Evolutionary conservation across 2,797 vertebrate species (phyloP).

Genomic region (Heteromormyrus szaboi): DNA sequence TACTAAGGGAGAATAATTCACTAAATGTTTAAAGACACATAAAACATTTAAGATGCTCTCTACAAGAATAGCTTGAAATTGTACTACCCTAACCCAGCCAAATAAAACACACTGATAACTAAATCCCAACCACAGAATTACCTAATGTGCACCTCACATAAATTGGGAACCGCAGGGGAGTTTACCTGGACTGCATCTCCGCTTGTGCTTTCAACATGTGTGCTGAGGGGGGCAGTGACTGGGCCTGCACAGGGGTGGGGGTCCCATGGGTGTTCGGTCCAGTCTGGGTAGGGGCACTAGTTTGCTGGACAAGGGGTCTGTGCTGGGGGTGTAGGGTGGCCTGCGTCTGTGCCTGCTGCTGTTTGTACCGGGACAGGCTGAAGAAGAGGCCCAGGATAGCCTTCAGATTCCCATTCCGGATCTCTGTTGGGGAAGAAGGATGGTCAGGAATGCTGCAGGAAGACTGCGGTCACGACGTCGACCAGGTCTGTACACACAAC

Average conservation of each 20-base stretch:
- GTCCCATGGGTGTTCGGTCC: slow-evolving; percentile 60
- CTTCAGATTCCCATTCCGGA: slow-evolving; percentile 96
- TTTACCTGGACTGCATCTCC: slow-evolving; percentile 98
- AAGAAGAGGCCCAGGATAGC: slow-evolving; percentile 97
- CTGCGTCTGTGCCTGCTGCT: slow-evolving; percentile 78
- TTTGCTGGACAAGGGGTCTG: slow-evolving; percentile 59
- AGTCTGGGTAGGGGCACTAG: slow-evolving; percentile 61
- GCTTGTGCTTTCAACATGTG: slow-evolving; percentile 76
- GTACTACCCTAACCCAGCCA: not conserved
- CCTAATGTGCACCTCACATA: not conserved
- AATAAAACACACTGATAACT: slow-evolving; percentile 7
- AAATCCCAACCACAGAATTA: not conserved
- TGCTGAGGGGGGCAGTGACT: slow-evolving; percentile 52
- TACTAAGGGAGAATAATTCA: not conserved
- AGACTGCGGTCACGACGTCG: not conserved
- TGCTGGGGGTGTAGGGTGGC: slow-evolving; percentile 54
- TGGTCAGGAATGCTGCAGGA: not conserved
- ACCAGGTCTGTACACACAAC: not conserved
- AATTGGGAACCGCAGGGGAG: not conserved
- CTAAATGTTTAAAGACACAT: slow-evolving; percentile 9
- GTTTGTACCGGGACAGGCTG: slow-evolving; percentile 93
- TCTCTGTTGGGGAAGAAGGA: slow-evolving; percentile 66
- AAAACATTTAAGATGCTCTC: slow-evolving; percentile 5
- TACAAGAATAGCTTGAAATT: not conserved
- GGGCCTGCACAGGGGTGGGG: slow-evolving; percentile 47